Evolutionary conservation across 2,113 vertebrate genomes (phyloP).

Genomic region (Thamnaconus septentrionalis): DNA sequence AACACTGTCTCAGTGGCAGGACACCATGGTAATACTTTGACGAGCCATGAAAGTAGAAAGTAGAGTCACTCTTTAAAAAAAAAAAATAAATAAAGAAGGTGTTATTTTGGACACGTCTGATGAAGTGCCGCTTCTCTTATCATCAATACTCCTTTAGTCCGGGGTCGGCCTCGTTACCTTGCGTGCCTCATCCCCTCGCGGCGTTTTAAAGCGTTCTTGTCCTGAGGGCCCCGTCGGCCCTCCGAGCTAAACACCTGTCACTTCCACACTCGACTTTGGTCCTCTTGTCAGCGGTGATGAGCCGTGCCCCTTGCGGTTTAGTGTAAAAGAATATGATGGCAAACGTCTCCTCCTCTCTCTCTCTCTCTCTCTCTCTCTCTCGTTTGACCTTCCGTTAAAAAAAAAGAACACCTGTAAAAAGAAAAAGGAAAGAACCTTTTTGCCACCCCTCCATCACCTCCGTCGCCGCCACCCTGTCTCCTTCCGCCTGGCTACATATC

Average conservation of each 20-base stretch:
- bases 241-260: slow-evolving; percentile 67
- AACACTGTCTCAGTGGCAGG: too few relatives aligned
- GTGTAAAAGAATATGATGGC: slow-evolving; percentile 30
- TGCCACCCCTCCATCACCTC: too few relatives aligned
- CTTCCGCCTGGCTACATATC: too few relatives aligned
- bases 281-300: slow-evolving; percentile 36
- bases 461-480: too few relatives aligned
- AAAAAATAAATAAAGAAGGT: too few relatives aligned
- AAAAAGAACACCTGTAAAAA: neutral
- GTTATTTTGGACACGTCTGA: too few relatives aligned
- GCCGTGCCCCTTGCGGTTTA: slow-evolving; percentile 39
- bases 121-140: neutral
- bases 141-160: too few relatives aligned
- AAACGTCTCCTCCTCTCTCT: neutral
- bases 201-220: slow-evolving; percentile 21
- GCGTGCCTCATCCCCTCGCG: slow-evolving; percentile 36
- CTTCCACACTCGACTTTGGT: slow-evolving; percentile 25
- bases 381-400: too few relatives aligned
- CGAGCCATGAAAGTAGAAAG: too few relatives aligned
- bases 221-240: slow-evolving; percentile 42
- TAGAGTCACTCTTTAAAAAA: too few relatives aligned
- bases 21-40: too few relatives aligned
- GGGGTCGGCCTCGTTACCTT: slow-evolving; percentile 24
- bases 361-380: neutral
- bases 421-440: neutral